Conservation (phyloP, 2,113 vertebrate species). For the Cebidichthys violaceus region DNA sequence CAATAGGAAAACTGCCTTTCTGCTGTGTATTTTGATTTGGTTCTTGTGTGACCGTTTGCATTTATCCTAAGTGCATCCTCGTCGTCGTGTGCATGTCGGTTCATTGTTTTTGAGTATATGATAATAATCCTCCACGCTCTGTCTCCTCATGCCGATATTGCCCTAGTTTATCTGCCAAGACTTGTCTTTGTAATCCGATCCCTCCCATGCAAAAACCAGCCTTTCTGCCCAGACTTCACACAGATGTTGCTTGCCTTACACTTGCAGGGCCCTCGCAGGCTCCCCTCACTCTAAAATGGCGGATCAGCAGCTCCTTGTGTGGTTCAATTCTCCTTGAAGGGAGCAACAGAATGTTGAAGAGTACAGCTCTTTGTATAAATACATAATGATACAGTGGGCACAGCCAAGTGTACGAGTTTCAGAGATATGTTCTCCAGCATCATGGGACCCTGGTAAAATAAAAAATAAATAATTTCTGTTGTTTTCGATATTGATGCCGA, state of each 20-base stretch:
- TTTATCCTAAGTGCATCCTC: neutral
- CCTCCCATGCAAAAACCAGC: constrained; percentile 52
- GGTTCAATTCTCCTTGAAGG: constrained; percentile 58
- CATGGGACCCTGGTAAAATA: constrained; percentile 36
- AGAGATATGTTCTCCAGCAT: constrained; percentile 45
- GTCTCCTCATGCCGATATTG: constrained; percentile 62
- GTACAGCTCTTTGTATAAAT: constrained; percentile 62
- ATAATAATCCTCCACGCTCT: constrained; percentile 58
- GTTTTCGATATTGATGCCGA: constrained; percentile 44
- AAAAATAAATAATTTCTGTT: constrained; percentile 42
- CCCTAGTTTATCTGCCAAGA: constrained; percentile 80
- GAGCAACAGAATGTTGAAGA: constrained; percentile 50
- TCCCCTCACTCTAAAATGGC: constrained; percentile 73
- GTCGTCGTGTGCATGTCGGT: neutral
- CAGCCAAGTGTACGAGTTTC: constrained; percentile 38
- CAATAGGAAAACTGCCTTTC: neutral
- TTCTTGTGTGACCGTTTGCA: neutral
- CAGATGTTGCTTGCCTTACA: constrained; percentile 76
- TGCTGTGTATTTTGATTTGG: neutral
- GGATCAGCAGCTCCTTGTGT: constrained; percentile 55
- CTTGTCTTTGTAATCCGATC: constrained; percentile 80
- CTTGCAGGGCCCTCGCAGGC: constrained; percentile 63
- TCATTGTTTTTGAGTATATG: constrained; percentile 29
- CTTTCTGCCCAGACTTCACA: constrained; percentile 80
- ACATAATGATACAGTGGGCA: constrained; percentile 52